These are phyloP conservation scores for Ctenicera cuprea DNA, from an alignment of 2,888 invertebrate species.

Conservation along the genomic window DNA sequence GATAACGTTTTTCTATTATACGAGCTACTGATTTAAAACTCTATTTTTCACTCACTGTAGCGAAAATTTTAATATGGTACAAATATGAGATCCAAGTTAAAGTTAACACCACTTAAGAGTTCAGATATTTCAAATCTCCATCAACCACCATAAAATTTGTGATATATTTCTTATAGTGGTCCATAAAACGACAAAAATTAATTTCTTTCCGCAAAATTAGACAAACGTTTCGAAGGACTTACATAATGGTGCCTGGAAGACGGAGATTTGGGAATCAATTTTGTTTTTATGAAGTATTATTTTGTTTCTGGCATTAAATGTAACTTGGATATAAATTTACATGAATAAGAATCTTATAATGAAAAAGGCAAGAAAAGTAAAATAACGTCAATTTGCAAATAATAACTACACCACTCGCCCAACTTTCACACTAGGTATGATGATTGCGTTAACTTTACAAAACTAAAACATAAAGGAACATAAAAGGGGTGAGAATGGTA, in stretches of 20 bases:
- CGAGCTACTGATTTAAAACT: slow-evolving; percentile 4
- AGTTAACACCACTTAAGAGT: neutral
- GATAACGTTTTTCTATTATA: slow-evolving; percentile 15
- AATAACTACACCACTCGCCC: slow-evolving; percentile 44
- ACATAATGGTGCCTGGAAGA: neutral
- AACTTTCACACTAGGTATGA: slow-evolving; percentile 46
- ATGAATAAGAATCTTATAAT: slow-evolving; percentile 20
- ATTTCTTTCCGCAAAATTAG: slow-evolving; percentile 19
- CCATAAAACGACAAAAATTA: slow-evolving; percentile 2
- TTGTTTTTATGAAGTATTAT: neutral
- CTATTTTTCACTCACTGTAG: slow-evolving; percentile 25
- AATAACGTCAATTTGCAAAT: slow-evolving; percentile 48
- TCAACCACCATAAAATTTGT: neutral
- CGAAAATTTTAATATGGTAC: slow-evolving; percentile 4
- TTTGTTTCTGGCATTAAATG: neutral
- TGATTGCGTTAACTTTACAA: slow-evolving; percentile 21
- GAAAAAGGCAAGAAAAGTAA: slow-evolving; percentile 35
- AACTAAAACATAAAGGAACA: slow-evolving; percentile 21
- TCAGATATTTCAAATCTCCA: too few relatives aligned
- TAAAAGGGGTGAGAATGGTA: slow-evolving; percentile 37
- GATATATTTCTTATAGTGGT: neutral
- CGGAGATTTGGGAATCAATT: neutral
- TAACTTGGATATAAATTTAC: neutral
- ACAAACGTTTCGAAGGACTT: neutral
- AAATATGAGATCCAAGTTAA: neutral